Conservation (phyloP, 2,797 vertebrate genomes). For the Myotis findleyi region DNA sequence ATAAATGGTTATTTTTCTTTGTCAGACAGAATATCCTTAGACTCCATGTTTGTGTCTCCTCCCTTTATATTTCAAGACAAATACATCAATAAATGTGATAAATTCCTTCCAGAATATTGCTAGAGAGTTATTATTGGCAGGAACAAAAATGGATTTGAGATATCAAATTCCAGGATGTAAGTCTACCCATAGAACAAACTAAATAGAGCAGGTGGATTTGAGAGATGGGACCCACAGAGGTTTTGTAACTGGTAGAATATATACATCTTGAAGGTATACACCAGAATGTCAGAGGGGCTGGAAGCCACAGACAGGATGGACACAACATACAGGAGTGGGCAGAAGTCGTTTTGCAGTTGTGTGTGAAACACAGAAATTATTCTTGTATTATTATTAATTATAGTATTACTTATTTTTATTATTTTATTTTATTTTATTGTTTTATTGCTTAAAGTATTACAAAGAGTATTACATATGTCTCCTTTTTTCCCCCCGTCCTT, state of each 20-base stretch:
- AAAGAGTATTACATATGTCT: no score
- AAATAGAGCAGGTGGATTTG: not conserved
- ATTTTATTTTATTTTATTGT: no score
- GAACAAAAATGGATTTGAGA: constrained; percentile 15
- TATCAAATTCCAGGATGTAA: not conserved
- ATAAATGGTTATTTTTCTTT: not conserved
- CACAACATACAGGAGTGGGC: not conserved
- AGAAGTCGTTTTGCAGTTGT: not conserved
- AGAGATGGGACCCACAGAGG: not conserved
- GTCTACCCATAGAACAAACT: not conserved
- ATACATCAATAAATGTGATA: not conserved
- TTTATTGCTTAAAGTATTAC: no score
- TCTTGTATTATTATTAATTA: not conserved
- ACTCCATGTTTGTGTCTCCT: not conserved
- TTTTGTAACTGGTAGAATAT: not conserved
- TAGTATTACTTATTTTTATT: not conserved
- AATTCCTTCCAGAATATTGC: not conserved
- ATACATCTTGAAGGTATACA: not conserved
- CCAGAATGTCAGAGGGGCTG: not conserved
- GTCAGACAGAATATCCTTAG: not conserved
- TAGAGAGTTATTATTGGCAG: constrained; percentile 21
- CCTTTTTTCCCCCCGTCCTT: no score
- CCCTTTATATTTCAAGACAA: not conserved
- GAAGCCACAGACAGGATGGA: not conserved
- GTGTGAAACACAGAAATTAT: not conserved